Percentiles rank a stretch among this genome's conserved stretches.
Evolutionary conservation across 2,888 invertebrate species (phyloP).

Genomic region (Luperina nickerlii): DNA sequence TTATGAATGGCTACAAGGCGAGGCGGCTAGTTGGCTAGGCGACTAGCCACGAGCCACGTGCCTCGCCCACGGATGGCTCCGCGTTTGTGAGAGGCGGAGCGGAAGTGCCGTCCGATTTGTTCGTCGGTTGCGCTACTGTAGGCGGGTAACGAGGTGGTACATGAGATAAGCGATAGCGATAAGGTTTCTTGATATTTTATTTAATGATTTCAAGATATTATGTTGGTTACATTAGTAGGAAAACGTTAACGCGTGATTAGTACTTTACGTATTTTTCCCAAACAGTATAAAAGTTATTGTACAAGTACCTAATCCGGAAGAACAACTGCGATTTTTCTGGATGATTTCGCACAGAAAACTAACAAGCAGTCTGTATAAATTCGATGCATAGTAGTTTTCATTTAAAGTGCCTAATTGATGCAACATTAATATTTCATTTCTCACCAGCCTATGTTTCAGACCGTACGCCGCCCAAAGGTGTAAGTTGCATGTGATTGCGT

Average conservation of each 20-base stretch:
- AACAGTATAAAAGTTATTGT: neutral
- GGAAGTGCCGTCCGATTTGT: slow-evolving; percentile 79
- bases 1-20: slow-evolving; percentile 69
- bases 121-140: slow-evolving; percentile 61
- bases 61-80: slow-evolving; percentile 69
- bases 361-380: neutral
- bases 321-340: neutral
- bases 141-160: slow-evolving; percentile 39
- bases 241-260: neutral
- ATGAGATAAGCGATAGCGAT: slow-evolving; percentile 19
- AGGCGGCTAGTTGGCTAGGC: slow-evolving; percentile 29
- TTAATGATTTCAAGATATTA: neutral
- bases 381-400: neutral
- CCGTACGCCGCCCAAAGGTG: slow-evolving; percentile 55
- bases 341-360: neutral
- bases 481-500: slow-evolving; percentile 60
- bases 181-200: neutral
- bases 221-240: no score
- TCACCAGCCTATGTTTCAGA: slow-evolving; percentile 15
- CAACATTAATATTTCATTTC: neutral
- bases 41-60: slow-evolving; percentile 68
- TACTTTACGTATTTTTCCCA: neutral
- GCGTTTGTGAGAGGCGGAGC: slow-evolving; percentile 67
- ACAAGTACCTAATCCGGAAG: neutral
- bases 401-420: neutral